These are phyloP conservation scores for Ceratina calcarata DNA, from an alignment of 1,140 invertebrate genomes.

Conservation along the genomic window DNA sequence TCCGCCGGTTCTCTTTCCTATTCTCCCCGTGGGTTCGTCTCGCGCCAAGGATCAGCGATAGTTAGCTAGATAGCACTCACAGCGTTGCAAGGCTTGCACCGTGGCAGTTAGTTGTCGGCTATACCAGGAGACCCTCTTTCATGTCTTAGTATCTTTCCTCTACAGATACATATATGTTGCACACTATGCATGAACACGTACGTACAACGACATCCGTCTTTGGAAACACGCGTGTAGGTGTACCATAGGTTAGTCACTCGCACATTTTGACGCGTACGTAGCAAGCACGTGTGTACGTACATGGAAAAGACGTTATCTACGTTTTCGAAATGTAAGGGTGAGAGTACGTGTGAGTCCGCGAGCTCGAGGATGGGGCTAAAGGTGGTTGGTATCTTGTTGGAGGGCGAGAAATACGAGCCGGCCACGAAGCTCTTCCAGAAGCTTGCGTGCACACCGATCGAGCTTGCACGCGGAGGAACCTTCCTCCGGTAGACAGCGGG, in stretches of 20 bases:
- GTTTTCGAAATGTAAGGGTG: neutral
- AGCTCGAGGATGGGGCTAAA: constrained; percentile 60
- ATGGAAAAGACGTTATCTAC: constrained; percentile 34
- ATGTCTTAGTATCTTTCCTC: neutral
- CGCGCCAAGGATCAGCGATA: constrained; percentile 64
- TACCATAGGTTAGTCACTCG: constrained; percentile 26
- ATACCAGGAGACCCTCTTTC: constrained; percentile 2
- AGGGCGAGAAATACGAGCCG: constrained; percentile 68
- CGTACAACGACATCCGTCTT: neutral
- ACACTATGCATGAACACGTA: neutral
- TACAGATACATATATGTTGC: neutral
- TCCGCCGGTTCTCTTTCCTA: constrained; percentile 31
- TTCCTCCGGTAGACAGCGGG: constrained; percentile 24
- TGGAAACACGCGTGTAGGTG: neutral
- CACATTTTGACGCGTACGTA: neutral
- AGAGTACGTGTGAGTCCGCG: constrained; percentile 21
- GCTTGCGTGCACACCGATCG: constrained; percentile 62
- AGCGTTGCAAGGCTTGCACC: constrained; percentile 50
- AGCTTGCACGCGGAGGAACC: constrained; percentile 37
- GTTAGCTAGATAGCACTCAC: constrained; percentile 57
- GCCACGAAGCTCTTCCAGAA: constrained; percentile 56
- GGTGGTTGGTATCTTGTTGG: constrained; percentile 69
- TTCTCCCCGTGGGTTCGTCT: constrained; percentile 41
- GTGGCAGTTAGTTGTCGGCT: constrained; percentile 55
- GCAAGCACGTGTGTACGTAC: neutral